phyloP scores from a whole-genome alignment of 37 sponge, comb jelly and placozoan species.

The Beroe ovata region DNA sequence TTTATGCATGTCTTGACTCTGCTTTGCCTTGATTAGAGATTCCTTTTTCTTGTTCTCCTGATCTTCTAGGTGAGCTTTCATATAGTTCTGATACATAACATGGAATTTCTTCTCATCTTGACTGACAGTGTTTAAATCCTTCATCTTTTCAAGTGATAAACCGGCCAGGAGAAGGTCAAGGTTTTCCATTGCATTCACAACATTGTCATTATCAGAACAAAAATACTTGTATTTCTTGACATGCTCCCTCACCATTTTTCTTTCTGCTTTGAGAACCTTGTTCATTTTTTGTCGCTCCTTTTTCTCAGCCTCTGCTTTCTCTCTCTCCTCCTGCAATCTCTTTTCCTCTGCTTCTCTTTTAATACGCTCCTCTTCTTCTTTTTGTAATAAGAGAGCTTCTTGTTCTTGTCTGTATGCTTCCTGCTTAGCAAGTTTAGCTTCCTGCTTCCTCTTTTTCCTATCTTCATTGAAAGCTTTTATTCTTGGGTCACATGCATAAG shows the following conservation, averaged over 20 bases:
- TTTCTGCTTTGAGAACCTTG: constrained; percentile 75
- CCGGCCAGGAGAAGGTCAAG: constrained; percentile 73
- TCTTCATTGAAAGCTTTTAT: constrained; percentile 82
- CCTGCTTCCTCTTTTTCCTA: constrained; percentile 78
- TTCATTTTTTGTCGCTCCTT: constrained; percentile 77
- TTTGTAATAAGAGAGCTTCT: constrained; percentile 64
- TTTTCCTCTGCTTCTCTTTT: constrained; percentile 75
- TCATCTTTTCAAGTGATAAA: constrained; percentile 1
- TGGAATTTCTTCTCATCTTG: neutral
- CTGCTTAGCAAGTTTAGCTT: constrained; percentile 75
- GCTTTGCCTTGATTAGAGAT: constrained; percentile 25
- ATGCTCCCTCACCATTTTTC: constrained; percentile 74
- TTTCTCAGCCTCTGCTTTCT: constrained; percentile 69
- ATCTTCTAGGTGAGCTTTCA: constrained; percentile 18
- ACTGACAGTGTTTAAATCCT: neutral
- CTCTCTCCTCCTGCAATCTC: constrained; percentile 70
- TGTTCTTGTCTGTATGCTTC: constrained; percentile 74
- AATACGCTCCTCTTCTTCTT: constrained; percentile 75
- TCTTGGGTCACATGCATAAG: constrained; percentile 88
- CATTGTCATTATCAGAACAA: constrained; percentile 65
- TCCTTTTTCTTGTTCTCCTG: constrained; percentile 43
- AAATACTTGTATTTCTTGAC: constrained; percentile 75
- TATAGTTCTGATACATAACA: neutral
- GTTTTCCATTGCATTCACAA: constrained; percentile 72
- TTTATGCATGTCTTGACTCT: constrained; percentile 56